Conservation (phyloP, 1,140 invertebrate genomes). For the Drosophila neocordata region DNA sequence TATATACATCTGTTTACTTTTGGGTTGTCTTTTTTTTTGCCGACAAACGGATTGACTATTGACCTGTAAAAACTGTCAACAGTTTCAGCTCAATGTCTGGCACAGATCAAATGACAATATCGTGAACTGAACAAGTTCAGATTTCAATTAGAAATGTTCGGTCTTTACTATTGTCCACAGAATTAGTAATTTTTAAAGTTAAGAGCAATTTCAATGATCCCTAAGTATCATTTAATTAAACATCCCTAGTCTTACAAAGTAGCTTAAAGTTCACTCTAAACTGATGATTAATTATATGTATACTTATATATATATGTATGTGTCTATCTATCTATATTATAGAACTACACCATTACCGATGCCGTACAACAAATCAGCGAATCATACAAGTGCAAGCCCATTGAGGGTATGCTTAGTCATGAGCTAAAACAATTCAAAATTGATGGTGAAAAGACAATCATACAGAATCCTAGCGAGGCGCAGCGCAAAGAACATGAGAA, state of each 20-base stretch:
- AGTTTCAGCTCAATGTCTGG: background rate
- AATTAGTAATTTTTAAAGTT: too few species aligned
- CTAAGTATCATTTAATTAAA: too few species aligned
- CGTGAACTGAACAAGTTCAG: conserved; percentile 71
- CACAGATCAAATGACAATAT: conserved; percentile 41
- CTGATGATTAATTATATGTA: too few species aligned
- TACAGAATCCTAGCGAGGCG: conserved; percentile 98
- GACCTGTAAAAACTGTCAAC: background rate
- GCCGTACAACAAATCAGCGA: conserved; percentile 96
- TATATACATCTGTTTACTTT: too few species aligned
- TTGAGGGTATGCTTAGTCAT: conserved; percentile 99
- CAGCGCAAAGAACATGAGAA: conserved; percentile 99
- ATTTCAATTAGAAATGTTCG: conserved; percentile 56
- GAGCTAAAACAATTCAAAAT: conserved; percentile 98
- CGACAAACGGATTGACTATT: too few species aligned
- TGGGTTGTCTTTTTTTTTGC: too few species aligned
- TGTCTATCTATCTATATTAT: conserved; percentile 61
- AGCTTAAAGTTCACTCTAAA: background rate
- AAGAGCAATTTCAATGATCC: too few species aligned
- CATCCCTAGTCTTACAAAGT: too few species aligned
- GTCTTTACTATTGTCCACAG: conserved; percentile 73
- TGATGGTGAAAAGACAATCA: conserved; percentile 99
- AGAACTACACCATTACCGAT: conserved; percentile 96
- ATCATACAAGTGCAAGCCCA: conserved; percentile 97
- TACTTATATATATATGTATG: too few species aligned